These are phyloP conservation scores for Bubo bubo DNA, from an alignment of 2,113 vertebrate species.

Conservation along the genomic window DNA sequence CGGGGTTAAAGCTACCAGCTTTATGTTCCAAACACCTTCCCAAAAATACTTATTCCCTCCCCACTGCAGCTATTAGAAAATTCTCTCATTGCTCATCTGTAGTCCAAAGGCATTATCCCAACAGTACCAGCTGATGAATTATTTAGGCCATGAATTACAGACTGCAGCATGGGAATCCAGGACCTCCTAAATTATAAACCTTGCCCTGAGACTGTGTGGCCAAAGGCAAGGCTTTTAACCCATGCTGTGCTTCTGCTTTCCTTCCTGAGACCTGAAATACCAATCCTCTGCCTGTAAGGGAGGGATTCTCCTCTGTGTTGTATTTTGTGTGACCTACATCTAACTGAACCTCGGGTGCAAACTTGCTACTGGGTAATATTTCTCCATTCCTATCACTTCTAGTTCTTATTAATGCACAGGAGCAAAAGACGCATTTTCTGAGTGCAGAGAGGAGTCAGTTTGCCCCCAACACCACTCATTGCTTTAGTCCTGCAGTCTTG, in stretches of 20 bases:
- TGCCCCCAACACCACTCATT: neutral
- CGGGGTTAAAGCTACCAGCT: neutral
- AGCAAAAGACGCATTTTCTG: neutral
- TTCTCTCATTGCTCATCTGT: neutral
- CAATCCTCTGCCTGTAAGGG: neutral
- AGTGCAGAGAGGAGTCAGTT: neutral
- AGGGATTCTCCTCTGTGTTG: neutral
- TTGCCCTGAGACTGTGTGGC: neutral
- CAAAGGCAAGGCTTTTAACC: neutral
- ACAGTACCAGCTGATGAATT: neutral
- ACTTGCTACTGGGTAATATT: neutral
- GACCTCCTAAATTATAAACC: neutral
- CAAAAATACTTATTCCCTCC: neutral
- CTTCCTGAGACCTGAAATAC: neutral
- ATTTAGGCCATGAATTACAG: conserved; percentile 31
- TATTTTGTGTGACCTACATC: neutral
- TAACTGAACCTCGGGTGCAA: neutral
- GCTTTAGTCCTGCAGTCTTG: neutral
- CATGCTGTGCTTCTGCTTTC: neutral
- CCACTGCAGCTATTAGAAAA: neutral
- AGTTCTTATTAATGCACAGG: neutral
- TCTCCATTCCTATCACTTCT: neutral
- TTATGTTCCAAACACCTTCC: neutral
- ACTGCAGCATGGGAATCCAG: neutral
- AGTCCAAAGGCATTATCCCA: neutral